Evolutionary conservation across 92 coral and sea anemone species (phyloP).

Genomic region (Plumapathes pennacea): DNA sequence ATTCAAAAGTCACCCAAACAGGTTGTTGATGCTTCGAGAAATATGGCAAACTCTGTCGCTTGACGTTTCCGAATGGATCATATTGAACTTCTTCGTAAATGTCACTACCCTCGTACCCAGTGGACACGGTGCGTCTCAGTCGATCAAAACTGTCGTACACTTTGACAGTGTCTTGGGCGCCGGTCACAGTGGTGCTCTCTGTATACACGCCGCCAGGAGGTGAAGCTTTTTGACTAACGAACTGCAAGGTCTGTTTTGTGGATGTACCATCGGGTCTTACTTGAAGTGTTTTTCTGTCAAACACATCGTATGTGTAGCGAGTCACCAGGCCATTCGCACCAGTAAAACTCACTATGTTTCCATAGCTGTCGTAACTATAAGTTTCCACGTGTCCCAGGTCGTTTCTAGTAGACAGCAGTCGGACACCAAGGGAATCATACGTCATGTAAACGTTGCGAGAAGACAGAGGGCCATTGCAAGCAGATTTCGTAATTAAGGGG

Average conservation of each 20-base stretch:
- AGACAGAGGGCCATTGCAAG: background rate
- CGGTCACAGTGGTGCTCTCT: slow-evolving; percentile 11
- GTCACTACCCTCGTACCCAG: slow-evolving; percentile 9
- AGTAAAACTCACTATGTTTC: slow-evolving; percentile 8
- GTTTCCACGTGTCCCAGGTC: slow-evolving; percentile 28
- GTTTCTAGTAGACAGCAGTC: slow-evolving; percentile 14
- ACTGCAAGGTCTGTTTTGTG: slow-evolving; percentile 10
- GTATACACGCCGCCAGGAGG: slow-evolving; percentile 9
- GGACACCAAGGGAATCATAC: slow-evolving; percentile 17
- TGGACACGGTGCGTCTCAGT: slow-evolving; percentile 7
- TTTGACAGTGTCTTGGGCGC: slow-evolving; percentile 17
- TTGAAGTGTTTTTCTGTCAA: slow-evolving; percentile 14
- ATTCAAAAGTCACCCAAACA: slow-evolving; percentile 13
- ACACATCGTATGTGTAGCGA: slow-evolving; percentile 13
- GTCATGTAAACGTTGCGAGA: slow-evolving; percentile 17
- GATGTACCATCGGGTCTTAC: slow-evolving; percentile 13
- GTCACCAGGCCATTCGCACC: slow-evolving; percentile 23
- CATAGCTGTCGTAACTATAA: slow-evolving; percentile 17
- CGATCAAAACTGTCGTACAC: slow-evolving; percentile 23
- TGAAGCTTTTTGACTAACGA: slow-evolving; percentile 3
- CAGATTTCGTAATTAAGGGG: slow-evolving; percentile 11
- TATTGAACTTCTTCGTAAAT: slow-evolving; percentile 12
- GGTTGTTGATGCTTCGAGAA: slow-evolving; percentile 8
- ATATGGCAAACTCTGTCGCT: slow-evolving; percentile 27
- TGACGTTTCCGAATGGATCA: slow-evolving; percentile 18